Conservation (phyloP, 1,140 invertebrate genomes). For the Anastrepha ludens region DNA sequence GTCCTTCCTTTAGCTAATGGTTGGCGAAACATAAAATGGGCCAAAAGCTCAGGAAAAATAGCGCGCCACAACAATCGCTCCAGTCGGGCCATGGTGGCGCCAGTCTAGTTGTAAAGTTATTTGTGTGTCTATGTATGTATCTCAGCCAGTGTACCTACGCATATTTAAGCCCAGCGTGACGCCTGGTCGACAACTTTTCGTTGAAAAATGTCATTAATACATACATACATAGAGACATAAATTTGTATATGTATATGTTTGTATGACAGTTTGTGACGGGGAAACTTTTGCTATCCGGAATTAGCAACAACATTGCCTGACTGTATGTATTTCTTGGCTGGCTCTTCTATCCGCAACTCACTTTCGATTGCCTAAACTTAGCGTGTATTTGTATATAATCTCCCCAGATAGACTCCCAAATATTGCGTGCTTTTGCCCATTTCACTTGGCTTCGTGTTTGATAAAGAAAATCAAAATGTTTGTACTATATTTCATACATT, state of each 20-base stretch:
- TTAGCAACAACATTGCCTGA: background rate
- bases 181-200: conserved; percentile 5
- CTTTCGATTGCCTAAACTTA: too few species aligned
- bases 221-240: background rate
- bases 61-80: conserved; percentile 6
- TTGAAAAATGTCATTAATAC: background rate
- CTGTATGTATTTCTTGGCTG: background rate
- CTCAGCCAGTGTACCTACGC: background rate
- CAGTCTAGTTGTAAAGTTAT: background rate
- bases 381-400: too few species aligned
- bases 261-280: background rate
- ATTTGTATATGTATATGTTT: background rate
- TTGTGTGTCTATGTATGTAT: background rate
- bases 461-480: too few species aligned
- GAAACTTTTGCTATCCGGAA: background rate
- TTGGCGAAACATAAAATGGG: background rate
- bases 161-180: conserved; percentile 44
- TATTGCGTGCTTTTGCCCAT: too few species aligned
- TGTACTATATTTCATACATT: too few species aligned
- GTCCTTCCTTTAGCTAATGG: background rate
- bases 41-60: background rate
- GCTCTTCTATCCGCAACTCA: background rate
- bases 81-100: background rate
- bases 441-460: too few species aligned
- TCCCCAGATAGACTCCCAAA: too few species aligned